These are phyloP conservation scores for Mythimna ferrago DNA, from an alignment of 2,888 invertebrate species.

Conservation along the genomic window DNA sequence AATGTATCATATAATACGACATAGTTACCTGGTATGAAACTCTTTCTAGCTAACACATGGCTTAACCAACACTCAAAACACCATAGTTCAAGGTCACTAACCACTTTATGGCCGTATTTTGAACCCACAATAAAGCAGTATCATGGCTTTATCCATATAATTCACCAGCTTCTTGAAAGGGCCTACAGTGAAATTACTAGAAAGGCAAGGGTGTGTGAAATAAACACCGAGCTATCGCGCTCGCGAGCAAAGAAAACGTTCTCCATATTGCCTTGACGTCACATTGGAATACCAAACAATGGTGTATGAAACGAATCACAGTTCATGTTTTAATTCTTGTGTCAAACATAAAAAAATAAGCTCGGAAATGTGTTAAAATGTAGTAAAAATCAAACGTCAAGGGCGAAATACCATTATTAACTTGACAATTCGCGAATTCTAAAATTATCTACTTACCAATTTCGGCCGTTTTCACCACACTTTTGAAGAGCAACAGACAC, in stretches of 20 bases:
- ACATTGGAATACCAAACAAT: conserved; percentile 58
- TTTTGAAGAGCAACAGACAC: conserved; percentile 55
- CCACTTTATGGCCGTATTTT: conserved; percentile 8
- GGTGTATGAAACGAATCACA: conserved; percentile 26
- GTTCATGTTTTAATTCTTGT: conserved; percentile 2
- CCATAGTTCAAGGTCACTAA: conserved; percentile 57
- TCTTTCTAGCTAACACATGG: conserved; percentile 52
- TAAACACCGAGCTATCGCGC: conserved; percentile 42
- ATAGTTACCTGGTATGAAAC: conserved; percentile 15
- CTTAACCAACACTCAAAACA: conserved; percentile 37
- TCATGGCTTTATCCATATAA: neutral
- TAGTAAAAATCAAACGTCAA: conserved; percentile 73
- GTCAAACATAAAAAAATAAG: conserved; percentile 16
- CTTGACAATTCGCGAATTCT: conserved; percentile 67
- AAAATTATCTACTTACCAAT: conserved; percentile 72
- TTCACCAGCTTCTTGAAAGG: neutral
- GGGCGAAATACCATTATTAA: conserved; percentile 73
- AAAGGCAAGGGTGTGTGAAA: conserved; percentile 32
- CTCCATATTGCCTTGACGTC: conserved; percentile 72
- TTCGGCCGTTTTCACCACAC: conserved; percentile 58
- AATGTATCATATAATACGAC: neutral
- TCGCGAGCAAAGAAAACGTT: conserved; percentile 48
- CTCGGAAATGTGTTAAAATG: conserved; percentile 43
- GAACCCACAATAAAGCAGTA: conserved; percentile 1
- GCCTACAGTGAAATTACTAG: conserved; percentile 15